Conservation (phyloP, 2,888 invertebrate species). For the Ganaspis brasiliensis region DNA sequence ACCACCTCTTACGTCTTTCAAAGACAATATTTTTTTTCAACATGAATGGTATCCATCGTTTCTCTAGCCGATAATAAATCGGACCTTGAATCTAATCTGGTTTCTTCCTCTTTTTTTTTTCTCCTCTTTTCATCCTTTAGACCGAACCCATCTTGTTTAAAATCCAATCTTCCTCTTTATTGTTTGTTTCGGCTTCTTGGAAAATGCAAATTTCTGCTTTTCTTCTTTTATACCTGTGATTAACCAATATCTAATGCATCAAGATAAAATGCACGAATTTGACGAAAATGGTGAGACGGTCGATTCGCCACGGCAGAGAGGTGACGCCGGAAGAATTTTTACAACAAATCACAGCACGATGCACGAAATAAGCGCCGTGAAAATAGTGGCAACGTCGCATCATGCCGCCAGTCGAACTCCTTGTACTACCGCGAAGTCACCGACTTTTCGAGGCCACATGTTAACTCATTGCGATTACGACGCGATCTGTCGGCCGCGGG, state of each 20-base stretch:
- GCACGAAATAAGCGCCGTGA: slow-evolving; percentile 49
- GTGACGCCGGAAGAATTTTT: slow-evolving; percentile 57
- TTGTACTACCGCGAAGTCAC: slow-evolving; percentile 74
- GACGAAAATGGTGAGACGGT: slow-evolving; percentile 31
- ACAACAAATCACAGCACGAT: slow-evolving; percentile 51
- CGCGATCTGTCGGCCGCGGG: slow-evolving; percentile 79
- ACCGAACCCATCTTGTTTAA: slow-evolving; percentile 21
- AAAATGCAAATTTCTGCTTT: slow-evolving; percentile 14
- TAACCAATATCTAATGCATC: too few relatives aligned
- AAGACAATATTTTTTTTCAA: slow-evolving; percentile 10
- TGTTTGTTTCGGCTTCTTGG: too few relatives aligned
- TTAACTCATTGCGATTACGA: slow-evolving; percentile 77
- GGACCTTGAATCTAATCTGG: slow-evolving; percentile 1
- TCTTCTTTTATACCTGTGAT: not conserved
- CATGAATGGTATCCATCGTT: not conserved
- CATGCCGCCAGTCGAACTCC: slow-evolving; percentile 66
- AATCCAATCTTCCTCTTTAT: too few relatives aligned
- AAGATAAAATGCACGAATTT: too few relatives aligned
- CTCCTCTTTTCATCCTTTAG: not conserved
- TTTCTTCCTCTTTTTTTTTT: not conserved
- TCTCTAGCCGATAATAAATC: not conserved
- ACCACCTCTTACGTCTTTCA: not conserved
- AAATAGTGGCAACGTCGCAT: slow-evolving; percentile 73
- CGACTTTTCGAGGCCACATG: slow-evolving; percentile 80
- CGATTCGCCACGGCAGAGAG: slow-evolving; percentile 46